Evolutionary conservation across 2,113 vertebrate species (phyloP).

Genomic region (Spea multiplicata): DNA sequence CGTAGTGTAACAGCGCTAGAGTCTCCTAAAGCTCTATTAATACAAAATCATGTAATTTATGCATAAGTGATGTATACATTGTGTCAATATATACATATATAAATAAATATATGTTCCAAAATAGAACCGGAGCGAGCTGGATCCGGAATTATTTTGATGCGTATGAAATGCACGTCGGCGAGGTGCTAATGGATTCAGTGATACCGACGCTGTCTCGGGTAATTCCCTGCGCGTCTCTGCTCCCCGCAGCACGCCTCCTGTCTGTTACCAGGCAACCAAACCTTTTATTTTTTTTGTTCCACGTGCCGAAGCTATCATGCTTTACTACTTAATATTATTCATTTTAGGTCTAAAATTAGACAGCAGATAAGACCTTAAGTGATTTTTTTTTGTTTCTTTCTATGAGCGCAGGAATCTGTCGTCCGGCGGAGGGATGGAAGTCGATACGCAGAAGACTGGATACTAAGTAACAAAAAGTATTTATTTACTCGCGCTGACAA

Average conservation of each 20-base stretch:
- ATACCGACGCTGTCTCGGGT: background rate
- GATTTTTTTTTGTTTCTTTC: conserved; percentile 21
- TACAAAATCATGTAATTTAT: too few relatives aligned
- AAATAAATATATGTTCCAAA: too few relatives aligned
- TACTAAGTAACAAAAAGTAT: background rate
- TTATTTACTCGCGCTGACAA: background rate
- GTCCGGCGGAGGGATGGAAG: background rate
- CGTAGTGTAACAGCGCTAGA: too few relatives aligned
- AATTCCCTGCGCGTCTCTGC: conserved; percentile 1
- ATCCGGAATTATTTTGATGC: too few relatives aligned
- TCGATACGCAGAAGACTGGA: background rate
- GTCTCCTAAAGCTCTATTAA: too few relatives aligned
- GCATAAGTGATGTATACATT: too few relatives aligned
- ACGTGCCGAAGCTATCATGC: conserved; percentile 44
- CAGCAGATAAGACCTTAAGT: conserved; percentile 5
- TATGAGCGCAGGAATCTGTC: background rate
- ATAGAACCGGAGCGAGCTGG: too few relatives aligned
- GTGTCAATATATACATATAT: too few relatives aligned
- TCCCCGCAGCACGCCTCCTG: conserved; percentile 4
- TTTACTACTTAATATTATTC: conserved; percentile 53
- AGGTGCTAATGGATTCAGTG: background rate
- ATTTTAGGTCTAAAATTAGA: conserved; percentile 51
- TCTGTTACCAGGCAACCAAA: conserved; percentile 58
- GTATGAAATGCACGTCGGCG: background rate
- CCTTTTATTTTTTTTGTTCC: conserved; percentile 42